Evolutionary conservation across 1,140 invertebrate genomes (phyloP), one percentile per base, ranked within the genome.

Genomic region (Zaprionus camerounensis): DNA sequence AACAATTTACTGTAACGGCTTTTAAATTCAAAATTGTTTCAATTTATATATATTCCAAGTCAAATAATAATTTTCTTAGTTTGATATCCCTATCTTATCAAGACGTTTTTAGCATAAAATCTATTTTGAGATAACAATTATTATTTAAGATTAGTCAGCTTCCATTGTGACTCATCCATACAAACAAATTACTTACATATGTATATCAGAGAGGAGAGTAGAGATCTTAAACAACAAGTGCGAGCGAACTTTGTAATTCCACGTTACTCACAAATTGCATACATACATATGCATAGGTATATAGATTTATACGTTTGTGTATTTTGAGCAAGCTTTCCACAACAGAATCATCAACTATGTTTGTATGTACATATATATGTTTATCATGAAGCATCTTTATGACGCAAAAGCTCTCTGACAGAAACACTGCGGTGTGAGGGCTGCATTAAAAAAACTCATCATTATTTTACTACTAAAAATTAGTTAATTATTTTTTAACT

Each of bases 81-180:
- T 51, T 17, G 6, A 17, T 17, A 31, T 31, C 24, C 4, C 15
- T 15, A 26, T 56, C 15, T 26, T 31, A 24, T 56, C 24, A 15
- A 28, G 22, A 56, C 5, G 1, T 24, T 51, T 11, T 51, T 22
- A 51, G 2, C 12, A 46, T 12, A 36, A 3, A n/a, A 12, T 24
- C 51, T 41, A 57, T 65, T 63, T 58, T 5, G 24, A n/a, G 22
- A 58, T 66, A 34, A 51, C 4, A 28, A 17, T 12, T 31, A 11
- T 34, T 55, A 44, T 46, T 5, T 7, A 36, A 36, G 22, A 51
- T 66, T n/a, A 22, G 5, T 51, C 62, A 66, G 66, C 41, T 61
- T 66, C 57, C 67, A 61, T 24, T 15, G 24, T 76, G 76, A 78
- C 34, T 78, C 76, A 78, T 66, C 2, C 11, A 17, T n/a, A 9